These are phyloP conservation scores for Cyanoliseus patagonus DNA, from an alignment of 2,113 vertebrate species.

Conservation along the genomic window DNA sequence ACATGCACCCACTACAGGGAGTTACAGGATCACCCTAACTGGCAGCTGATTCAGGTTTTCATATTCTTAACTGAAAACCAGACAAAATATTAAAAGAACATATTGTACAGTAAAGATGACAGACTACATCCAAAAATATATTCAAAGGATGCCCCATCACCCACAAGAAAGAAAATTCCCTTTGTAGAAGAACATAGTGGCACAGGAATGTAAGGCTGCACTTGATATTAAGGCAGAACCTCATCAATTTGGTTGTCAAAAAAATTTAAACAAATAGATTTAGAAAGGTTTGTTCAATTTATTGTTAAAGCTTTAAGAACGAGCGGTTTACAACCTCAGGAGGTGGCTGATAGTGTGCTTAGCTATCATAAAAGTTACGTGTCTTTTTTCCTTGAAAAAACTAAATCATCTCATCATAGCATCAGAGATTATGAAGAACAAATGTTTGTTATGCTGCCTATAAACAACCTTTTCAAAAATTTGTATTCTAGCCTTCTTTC, in stretches of 20 bases:
- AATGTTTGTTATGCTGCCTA: background rate
- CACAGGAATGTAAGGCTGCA: background rate
- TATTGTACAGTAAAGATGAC: background rate
- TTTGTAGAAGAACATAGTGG: background rate
- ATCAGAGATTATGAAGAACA: background rate
- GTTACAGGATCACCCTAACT: background rate
- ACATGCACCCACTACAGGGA: fast-evolving
- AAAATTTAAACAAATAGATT: background rate
- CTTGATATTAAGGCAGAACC: background rate
- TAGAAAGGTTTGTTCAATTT: background rate
- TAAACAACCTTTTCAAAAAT: background rate
- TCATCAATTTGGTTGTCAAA: background rate
- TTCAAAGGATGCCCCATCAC: background rate
- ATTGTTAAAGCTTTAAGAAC: background rate
- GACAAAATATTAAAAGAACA: conserved; percentile 9
- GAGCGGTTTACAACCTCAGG: background rate
- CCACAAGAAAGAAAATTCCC: background rate
- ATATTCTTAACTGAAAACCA: background rate
- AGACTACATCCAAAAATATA: background rate
- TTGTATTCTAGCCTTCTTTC: background rate
- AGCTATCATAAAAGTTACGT: background rate
- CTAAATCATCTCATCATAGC: background rate
- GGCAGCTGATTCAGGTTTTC: background rate
- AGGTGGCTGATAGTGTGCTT: background rate
- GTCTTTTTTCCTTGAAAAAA: background rate